Base-by-base conservation (phyloP, 1,140 invertebrate genomes). In the Dolichoris vasculosae region DNA sequence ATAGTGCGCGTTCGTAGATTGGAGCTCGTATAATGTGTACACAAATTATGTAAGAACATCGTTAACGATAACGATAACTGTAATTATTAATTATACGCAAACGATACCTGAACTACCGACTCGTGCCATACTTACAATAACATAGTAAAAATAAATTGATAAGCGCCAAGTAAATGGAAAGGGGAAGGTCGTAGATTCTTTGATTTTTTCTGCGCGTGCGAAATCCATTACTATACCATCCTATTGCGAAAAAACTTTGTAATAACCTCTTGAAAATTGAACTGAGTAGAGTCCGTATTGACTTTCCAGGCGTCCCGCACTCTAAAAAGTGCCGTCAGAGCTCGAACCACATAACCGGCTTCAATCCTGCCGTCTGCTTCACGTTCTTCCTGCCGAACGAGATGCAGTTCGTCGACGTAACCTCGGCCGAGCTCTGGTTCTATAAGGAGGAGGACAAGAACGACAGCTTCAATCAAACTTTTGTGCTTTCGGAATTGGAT, bases 361-460 rank as follows among this genome's bases (percentile, higher is more conserved):
- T 92, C 79, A 95, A 95, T 87, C 95, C 96, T 0, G 95, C 95
- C 63, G 95, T 95, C 46, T 97, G 96, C 88, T 95, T 96, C 86
- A 94, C 94, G n/a, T 96, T 96, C 87, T 94, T 95, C 89, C 93
- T 96, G 87, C 94, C 95, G 4, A 94, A 94, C 63, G 96, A 97
- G 88, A 94, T 96, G 69, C 94, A 96, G 83, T 95, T 95, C 2
- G 95, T 96, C 46, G 95, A 96, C 89, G 95, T 97, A 4, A 95
- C 94, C 43, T 95, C 95, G 2, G 96, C 96, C 0, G 96, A 97
- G 87, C 92, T 97, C 8, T 97, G 97, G 96, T 95, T 97, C 75
- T 97, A 96, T 91, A 97, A 96, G 89, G 94, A 95, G 55, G 91
- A 92, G 86, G 95, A 97, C 94, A 91, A 91, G 46, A 92, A 93